A percentile compares a stretch with the other conserved stretches of the same genome.
Evolutionary conservation across 2,888 invertebrate genomes (phyloP).

Genomic region (Hermaeophaga mercurialis): DNA sequence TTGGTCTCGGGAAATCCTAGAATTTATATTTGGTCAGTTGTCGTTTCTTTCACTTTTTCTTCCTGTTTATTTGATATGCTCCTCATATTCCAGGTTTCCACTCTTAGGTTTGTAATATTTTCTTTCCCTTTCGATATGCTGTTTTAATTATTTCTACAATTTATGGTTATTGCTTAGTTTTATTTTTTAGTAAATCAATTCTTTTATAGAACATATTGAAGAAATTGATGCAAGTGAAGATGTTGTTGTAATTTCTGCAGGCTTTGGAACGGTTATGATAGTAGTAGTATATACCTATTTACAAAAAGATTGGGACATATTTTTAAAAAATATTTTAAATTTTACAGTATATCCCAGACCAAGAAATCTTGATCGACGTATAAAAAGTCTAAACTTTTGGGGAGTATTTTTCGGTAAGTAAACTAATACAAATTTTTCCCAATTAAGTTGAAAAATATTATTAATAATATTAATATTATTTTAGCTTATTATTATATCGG

Average conservation of each 20-base stretch:
- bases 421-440: background rate
- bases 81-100: too few species aligned
- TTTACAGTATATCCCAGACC: conserved; percentile 5
- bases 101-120: too few species aligned
- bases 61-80: too few species aligned
- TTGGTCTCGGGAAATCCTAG: too few species aligned
- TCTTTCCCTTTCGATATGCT: too few species aligned
- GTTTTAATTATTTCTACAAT: too few species aligned
- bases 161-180: too few species aligned
- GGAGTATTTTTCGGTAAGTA: background rate
- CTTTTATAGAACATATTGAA: conserved; percentile 7
- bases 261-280: background rate
- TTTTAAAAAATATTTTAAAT: background rate
- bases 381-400: background rate
- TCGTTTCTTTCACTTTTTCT: too few species aligned
- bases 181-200: too few species aligned
- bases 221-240: conserved; percentile 13
- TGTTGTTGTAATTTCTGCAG: background rate
- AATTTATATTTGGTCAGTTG: too few species aligned
- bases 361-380: background rate
- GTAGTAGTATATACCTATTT: background rate
- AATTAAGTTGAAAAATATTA: background rate
- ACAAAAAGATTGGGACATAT: background rate
- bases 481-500: background rate
- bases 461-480: background rate